These are phyloP conservation scores for Epinotia brunnichana DNA, from an alignment of 2,888 invertebrate species.

Conservation along the genomic window DNA sequence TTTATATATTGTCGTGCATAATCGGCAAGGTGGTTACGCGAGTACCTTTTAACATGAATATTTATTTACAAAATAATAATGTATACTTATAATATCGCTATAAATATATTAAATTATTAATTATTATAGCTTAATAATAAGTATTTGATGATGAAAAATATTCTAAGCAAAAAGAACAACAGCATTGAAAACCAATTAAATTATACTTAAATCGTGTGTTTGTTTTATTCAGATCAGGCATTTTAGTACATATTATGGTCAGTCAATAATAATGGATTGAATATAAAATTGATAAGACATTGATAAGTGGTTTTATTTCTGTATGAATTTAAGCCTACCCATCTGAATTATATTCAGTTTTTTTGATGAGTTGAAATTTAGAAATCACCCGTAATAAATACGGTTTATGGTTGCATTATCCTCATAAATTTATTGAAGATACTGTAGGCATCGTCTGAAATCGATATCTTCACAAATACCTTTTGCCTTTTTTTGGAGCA, in stretches of 20 bases:
- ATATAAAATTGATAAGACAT: constrained; percentile 43
- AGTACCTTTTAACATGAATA: constrained; percentile 76
- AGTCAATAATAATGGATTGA: constrained; percentile 30
- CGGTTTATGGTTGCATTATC: no score
- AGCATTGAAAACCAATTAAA: constrained; percentile 47
- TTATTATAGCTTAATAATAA: constrained; percentile 48
- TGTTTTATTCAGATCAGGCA: constrained; percentile 49
- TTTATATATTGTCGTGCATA: constrained; percentile 57
- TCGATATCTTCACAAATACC: no score
- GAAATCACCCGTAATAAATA: no score
- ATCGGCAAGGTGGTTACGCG: constrained; percentile 77
- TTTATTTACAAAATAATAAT: constrained; percentile 56
- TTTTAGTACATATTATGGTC: constrained; percentile 29
- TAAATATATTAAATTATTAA: constrained; percentile 47
- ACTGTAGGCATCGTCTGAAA: no score
- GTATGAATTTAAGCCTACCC: no score
- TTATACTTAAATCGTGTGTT: constrained; percentile 45
- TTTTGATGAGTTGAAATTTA: no score
- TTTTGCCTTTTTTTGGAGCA: no score
- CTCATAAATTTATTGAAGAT: no score
- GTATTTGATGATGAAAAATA: constrained; percentile 53
- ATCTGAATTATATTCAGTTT: no score
- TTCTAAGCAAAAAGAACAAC: constrained; percentile 48
- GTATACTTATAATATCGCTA: constrained; percentile 50
- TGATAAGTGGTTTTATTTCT: constrained; percentile 44